phyloP scores from a whole-genome alignment of 2,797 vertebrate species.

The Hyperoplus lanceolatus region DNA sequence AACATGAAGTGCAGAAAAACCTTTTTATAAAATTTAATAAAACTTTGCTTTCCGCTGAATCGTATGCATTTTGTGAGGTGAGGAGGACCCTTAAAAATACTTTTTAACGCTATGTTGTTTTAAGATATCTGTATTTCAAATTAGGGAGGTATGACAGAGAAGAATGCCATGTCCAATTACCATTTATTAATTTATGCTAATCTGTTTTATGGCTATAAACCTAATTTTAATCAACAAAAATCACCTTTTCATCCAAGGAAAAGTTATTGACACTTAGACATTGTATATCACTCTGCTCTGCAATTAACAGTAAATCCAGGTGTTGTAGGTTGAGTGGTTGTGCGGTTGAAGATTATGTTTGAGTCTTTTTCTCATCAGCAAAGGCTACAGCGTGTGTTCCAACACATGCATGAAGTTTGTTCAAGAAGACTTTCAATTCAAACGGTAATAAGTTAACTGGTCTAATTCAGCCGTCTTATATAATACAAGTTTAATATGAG shows the following conservation, averaged over 20 bases:
- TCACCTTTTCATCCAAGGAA: no score
- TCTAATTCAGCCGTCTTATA: neutral
- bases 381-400: neutral
- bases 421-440: neutral
- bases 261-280: no score
- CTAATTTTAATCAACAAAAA: no score
- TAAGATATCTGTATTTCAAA: neutral
- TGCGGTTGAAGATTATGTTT: neutral
- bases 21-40: neutral
- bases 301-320: no score
- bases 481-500: neutral
- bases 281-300: no score
- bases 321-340: neutral
- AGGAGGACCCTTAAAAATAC: no score
- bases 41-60: neutral
- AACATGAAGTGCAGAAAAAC: neutral
- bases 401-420: neutral
- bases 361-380: neutral
- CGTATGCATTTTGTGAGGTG: neutral
- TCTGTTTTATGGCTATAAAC: no score
- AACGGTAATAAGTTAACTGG: neutral
- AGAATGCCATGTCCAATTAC: neutral
- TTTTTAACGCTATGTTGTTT: neutral
- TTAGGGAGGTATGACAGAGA: neutral
- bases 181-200: neutral